Base-by-base conservation (phyloP, 1,140 invertebrate species). In the Pentalonia nigronervosa region DNA sequence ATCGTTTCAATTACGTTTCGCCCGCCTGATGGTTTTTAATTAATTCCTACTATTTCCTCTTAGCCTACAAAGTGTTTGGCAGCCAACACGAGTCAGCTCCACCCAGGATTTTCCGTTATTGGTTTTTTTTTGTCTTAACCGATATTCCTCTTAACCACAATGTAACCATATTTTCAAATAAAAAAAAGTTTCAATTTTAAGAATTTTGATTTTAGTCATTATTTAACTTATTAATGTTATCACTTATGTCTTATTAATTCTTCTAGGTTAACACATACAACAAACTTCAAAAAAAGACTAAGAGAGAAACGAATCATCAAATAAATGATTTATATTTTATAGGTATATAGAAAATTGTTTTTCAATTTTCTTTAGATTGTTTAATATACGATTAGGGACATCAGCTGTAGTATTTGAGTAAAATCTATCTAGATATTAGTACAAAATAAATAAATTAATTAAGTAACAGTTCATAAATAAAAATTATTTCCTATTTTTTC, bases 11-110 rank as follows among this genome's bases (percentile, higher is more conserved):
- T 45, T 91, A 91, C 56, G 53, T 76, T 67, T 30, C 41, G 9
- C 41, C 45, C 25, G 36, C 90, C 25, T 45, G 90, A 91, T 21
- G 90, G 90, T 91, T 91, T 90, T 91, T 91, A 91, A 91, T 91
- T 91, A 91, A 91, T 91, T 76, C 56, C 41, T 25, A 36, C 34
- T 90, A 25, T 60, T 41, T 25, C 45, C 36, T 11, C 41, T 36
- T 56, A 17, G 36, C 41, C 53, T 30, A 90, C 60, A 56, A 45
- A 67, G 36, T 60, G 30, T 76, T 53, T 67, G 90, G 56, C 89
- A 90, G 89, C n/a, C 25, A 56, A 6, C 3, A 34, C 2, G 48
- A 50, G 30, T 89, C 7, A 88, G 34, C 48, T 34, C 87, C 34
- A 23, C 20, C 87, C 47, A 50, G n/a, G 6, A 53, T 89, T 53